Evolutionary conservation across 2,888 invertebrate genomes (phyloP), one percentile per base, ranked within the genome.

Genomic region (Eupithecia subfuscata): DNA sequence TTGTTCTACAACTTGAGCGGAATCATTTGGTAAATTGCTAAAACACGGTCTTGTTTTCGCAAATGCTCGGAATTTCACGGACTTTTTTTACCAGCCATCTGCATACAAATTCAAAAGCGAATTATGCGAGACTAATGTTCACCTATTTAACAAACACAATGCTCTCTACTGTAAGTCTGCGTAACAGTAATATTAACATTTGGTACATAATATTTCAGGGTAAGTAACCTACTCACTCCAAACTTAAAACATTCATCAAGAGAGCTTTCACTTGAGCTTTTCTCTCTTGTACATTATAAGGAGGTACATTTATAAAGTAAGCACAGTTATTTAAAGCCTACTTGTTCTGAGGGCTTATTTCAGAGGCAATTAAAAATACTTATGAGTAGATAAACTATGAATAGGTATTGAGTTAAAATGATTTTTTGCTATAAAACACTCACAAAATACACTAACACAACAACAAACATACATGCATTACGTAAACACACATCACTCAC

Each of bases 21-120:
- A 71, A 77, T 77, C 52, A 64, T 65, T 77, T 68, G 56, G 73
- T 71, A 70, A 77, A 73, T 75, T 75, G 68, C 30, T 52, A 70
- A 74, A 74, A 71, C 63, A 70, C 43, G 12, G 71, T 64, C 56
- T 73, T 73, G 63, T 45, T 70, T 52, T n/a, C 45, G 37, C 45
- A 60, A 30, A 72, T 67, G 64, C 64, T 64, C 64, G 18, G 34
- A 34, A 18, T 64, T 64, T 9, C 16, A 64, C 18, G 18, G 0
- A 18, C 30, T 14, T 18, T 63, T 48, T 64, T 64, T 34, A 60
- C 11, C 14, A 22, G 12, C 25, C 60, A 22, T 56, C 56, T 12
- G 22, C 22, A 56, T 22, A 60, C 25, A 25, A 60, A 60, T 60
- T 60, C 60, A 25, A 60, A 60, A 60, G 14, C 25, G 12, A 60